These are phyloP conservation scores for Acanthis flammea DNA, from an alignment of 2,797 vertebrate genomes.

Conservation along the genomic window DNA sequence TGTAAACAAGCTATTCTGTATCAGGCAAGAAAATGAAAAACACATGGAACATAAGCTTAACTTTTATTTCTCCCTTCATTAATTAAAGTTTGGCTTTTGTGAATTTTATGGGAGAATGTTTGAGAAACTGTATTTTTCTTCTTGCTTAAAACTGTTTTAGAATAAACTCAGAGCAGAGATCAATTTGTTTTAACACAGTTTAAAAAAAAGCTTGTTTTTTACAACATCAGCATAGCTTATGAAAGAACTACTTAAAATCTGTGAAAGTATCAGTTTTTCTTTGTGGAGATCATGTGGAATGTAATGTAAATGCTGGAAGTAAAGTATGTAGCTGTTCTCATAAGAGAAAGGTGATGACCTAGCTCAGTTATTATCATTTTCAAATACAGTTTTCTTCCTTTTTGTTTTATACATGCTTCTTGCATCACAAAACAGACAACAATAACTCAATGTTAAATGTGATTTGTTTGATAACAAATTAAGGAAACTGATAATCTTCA, in stretches of 20 bases:
- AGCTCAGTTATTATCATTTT: neutral
- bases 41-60: neutral
- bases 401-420: neutral
- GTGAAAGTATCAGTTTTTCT: neutral
- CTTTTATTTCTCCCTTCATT: neutral
- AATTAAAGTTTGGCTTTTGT: neutral
- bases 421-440: neutral
- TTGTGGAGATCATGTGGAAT: neutral
- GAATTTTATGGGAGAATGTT: neutral
- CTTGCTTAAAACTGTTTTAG: neutral
- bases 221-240: neutral
- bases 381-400: neutral
- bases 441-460: neutral
- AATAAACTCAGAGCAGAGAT: neutral
- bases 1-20: neutral
- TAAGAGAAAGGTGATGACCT: neutral
- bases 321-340: neutral
- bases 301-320: neutral
- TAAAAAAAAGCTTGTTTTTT: neutral
- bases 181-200: neutral
- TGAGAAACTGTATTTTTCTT: neutral
- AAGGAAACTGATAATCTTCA: neutral
- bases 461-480: neutral
- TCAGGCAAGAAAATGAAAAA: neutral
- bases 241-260: neutral